phyloP scores from a whole-genome alignment of 2,113 vertebrate genomes.

The Passer domesticus region DNA sequence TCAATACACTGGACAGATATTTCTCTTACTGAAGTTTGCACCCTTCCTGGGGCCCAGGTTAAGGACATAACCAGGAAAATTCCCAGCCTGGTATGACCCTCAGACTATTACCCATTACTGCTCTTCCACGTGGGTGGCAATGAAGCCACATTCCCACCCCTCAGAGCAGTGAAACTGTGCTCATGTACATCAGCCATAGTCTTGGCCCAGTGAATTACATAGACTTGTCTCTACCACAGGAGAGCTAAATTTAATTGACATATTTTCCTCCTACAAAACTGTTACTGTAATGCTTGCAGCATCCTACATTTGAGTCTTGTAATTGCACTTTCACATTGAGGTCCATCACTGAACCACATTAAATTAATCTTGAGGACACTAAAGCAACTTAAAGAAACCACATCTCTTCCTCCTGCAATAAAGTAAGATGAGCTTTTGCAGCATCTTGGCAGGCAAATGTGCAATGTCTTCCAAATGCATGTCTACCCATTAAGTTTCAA shows the following conservation, averaged over 20 bases:
- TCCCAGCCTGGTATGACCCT: background rate
- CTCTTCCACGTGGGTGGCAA: background rate
- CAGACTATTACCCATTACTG: too few relatives aligned
- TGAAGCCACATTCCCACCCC: background rate
- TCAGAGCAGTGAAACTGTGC: background rate
- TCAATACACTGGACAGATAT: background rate
- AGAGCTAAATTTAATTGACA: background rate
- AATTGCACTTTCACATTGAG: background rate
- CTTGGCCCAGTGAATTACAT: background rate
- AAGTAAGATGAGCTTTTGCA: background rate
- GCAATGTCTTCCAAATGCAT: background rate
- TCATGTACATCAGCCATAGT: rapidly evolving
- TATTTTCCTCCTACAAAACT: background rate
- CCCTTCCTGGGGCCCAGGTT: too few relatives aligned
- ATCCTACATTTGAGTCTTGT: background rate
- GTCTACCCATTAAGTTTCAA: background rate
- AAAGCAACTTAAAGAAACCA: conserved; percentile 14
- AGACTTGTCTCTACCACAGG: background rate
- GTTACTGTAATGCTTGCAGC: background rate
- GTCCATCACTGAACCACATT: background rate
- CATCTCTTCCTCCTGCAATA: background rate
- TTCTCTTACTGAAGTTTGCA: background rate
- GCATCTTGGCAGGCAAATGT: background rate
- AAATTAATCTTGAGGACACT: background rate
- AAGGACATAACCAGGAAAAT: background rate